Evolutionary conservation across 1,140 invertebrate genomes (phyloP), one percentile per base, ranked within the genome.

Genomic region (Micrasema longulum): DNA sequence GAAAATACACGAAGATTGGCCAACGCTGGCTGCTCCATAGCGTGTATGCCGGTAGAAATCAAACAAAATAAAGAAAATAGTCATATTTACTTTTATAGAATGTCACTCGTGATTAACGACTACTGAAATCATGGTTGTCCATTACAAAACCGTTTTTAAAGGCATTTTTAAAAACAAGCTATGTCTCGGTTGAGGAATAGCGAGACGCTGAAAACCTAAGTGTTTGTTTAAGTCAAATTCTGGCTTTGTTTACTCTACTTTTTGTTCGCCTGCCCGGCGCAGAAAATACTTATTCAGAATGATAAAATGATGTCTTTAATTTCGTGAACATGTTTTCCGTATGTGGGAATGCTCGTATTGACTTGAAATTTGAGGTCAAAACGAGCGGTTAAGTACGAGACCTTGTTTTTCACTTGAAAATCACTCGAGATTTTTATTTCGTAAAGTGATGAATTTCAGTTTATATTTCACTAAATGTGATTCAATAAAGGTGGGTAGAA

Each of bases 301-400:
- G 41, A 43, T 38, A 63, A 63, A 63, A 63, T 45, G 41, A 22
- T 63, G 57, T 45, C 22, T 63, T 12, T 52, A n/a, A 57, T 63
- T 63, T 63, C 5, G 57, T 63, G 41, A 43, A 43, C 57, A 14
- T 63, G 41, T 63, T 63, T 43, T 43, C 12, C 26, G 36, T 45
- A 45, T 63, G 36, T 45, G 57, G 38, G 57, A 63, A 63, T 22
- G 9, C n/a, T 23, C 18, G 20, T 63, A 20, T 63, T 63, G 36
- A 45, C 41, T 57, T 63, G 14, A 22, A n/a, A 63, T 63, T 63
- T 63, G 57, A 63, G 57, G 57, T 63, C 57, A 63, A 63, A 63
- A 43, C 22, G 36, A 45, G 45, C 22, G 31, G 26, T 14, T 14
- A 16, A 18, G 20, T 20, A 20, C 5, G 53, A 57, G n/a, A 57